Percentiles rank a stretch among this genome's conserved stretches.
These are phyloP conservation scores for Erebia epiphron DNA, from an alignment of 2,888 invertebrate species.

Conservation along the genomic window DNA sequence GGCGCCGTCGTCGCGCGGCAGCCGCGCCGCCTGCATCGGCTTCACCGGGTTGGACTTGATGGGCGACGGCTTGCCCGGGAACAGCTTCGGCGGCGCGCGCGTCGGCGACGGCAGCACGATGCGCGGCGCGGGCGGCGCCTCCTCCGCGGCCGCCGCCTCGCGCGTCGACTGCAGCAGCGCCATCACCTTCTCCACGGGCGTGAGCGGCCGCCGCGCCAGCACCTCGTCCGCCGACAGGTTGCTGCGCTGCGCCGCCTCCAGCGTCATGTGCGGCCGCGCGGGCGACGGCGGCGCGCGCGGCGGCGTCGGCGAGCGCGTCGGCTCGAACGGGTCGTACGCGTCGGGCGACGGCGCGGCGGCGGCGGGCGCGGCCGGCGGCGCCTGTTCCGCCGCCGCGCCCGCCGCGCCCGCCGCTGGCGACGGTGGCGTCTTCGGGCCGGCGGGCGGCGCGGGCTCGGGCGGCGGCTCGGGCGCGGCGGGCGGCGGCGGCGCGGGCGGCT, in stretches of 20 bases:
- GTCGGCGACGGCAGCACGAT: slow-evolving; percentile 78
- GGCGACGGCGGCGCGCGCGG: slow-evolving; percentile 70
- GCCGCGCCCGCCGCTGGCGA: slow-evolving; percentile 68
- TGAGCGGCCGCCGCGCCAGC: slow-evolving; percentile 73
- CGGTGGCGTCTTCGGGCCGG: slow-evolving; percentile 64
- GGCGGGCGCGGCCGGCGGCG: slow-evolving; percentile 53
- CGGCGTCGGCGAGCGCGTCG: slow-evolving; percentile 90
- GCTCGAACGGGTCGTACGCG: slow-evolving; percentile 96
- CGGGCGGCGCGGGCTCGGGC: slow-evolving; percentile 80
- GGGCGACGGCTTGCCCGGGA: slow-evolving; percentile 77
- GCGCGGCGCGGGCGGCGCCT: slow-evolving; percentile 59
- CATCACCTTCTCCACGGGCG: slow-evolving; percentile 84
- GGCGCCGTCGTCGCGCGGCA: slow-evolving; percentile 80
- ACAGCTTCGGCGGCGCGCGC: slow-evolving; percentile 79
- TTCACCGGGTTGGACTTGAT: slow-evolving; percentile 84
- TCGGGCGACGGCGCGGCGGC: slow-evolving; percentile 82
- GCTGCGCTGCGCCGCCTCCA: slow-evolving; percentile 76
- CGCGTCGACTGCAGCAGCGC: slow-evolving; percentile 81
- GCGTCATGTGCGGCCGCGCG: slow-evolving; percentile 62
- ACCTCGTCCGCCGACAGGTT: slow-evolving; percentile 77
- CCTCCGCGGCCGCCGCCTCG: slow-evolving; percentile 68
- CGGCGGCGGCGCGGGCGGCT: slow-evolving; percentile 47
- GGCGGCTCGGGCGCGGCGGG: slow-evolving; percentile 49
- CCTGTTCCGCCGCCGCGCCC: too few species aligned
- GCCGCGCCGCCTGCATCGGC: slow-evolving; percentile 69